Evolutionary conservation across 2,113 vertebrate species (phyloP).

Genomic region (Danio rerio): GRCz12tu NC_133182.1:77993001-77993500

Average conservation of each 20-base stretch:
- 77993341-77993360: neutral
- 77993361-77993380: constrained; percentile 55
- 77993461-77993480: no score
- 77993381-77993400: constrained; percentile 34
- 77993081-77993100: no score
- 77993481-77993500: no score
- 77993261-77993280: constrained; percentile 28
- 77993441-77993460: constrained; percentile 9
- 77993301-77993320: constrained; percentile 25
- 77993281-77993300: constrained; percentile 50
- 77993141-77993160: no score
- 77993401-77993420: constrained; percentile 49
- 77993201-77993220: constrained; percentile 6
- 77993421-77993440: constrained; percentile 43
- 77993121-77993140: no score
- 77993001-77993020: no score
- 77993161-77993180: no score
- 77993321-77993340: constrained; percentile 43
- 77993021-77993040: no score
- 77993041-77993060: no score
- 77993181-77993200: neutral
- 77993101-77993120: no score
- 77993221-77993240: constrained; percentile 49
- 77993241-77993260: constrained; percentile 30
- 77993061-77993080: no score